phyloP scores from a whole-genome alignment of 1,140 invertebrate species.

The Riptortus pedestris region DNA sequence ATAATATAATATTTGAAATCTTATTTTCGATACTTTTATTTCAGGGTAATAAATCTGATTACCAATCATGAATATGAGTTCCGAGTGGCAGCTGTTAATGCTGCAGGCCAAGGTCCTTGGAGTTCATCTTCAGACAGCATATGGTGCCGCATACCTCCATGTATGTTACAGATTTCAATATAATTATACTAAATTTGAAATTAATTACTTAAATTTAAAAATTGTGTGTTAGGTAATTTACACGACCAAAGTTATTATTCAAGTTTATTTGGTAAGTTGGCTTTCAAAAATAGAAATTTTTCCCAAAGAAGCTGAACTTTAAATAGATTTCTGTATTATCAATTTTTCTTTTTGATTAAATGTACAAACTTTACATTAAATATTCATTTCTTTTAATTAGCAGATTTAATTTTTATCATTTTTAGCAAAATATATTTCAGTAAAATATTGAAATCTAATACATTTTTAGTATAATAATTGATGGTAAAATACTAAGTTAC shows the following conservation, averaged over 20 bases:
- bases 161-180: slow-evolving; percentile 39
- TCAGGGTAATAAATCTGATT: slow-evolving; percentile 70
- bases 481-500: too few relatives aligned
- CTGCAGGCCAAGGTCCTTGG: slow-evolving; percentile 85
- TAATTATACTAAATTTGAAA: slow-evolving; percentile 4
- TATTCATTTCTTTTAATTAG: too few relatives aligned
- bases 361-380: too few relatives aligned
- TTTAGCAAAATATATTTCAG: too few relatives aligned
- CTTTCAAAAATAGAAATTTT: too few relatives aligned
- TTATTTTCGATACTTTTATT: slow-evolving; percentile 31
- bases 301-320: too few relatives aligned
- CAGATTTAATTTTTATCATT: too few relatives aligned
- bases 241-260: neutral
- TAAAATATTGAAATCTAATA: too few relatives aligned
- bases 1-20: too few relatives aligned
- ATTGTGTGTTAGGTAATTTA: neutral
- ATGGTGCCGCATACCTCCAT: slow-evolving; percentile 71
- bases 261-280: neutral
- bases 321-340: too few relatives aligned
- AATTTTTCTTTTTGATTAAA: too few relatives aligned
- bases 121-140: slow-evolving; percentile 85
- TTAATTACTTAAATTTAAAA: neutral
- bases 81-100: slow-evolving; percentile 89
- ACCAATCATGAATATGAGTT: slow-evolving; percentile 97
- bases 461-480: too few relatives aligned